These are phyloP conservation scores for Geotrypetes seraphini DNA, from an alignment of 2,797 vertebrate genomes.

Conservation along the genomic window DNA sequence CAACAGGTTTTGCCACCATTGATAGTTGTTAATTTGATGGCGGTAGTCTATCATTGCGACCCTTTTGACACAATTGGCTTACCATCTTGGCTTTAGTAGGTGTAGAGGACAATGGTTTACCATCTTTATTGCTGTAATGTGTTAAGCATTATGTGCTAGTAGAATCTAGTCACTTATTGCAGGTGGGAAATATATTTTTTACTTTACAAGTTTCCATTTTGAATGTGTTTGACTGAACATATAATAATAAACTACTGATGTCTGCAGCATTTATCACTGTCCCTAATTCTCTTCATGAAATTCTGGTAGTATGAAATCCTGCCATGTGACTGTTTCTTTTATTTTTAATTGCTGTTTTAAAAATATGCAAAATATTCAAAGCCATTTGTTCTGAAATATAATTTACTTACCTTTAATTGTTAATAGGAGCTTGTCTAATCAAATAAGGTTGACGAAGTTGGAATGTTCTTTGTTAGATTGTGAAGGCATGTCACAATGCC, in stretches of 20 bases:
- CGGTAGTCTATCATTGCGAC: constrained; percentile 62
- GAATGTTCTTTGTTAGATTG: no score
- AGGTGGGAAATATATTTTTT: constrained; percentile 70
- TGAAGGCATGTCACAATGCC: no score
- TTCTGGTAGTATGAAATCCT: no score
- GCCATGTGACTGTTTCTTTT: no score
- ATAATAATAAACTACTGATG: constrained; percentile 96
- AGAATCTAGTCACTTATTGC: constrained; percentile 72
- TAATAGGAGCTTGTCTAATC: no score
- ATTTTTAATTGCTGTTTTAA: no score
- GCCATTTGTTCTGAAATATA: no score
- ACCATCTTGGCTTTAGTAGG: constrained; percentile 65
- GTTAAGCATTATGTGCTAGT: constrained; percentile 77
- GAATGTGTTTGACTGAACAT: constrained; percentile 94
- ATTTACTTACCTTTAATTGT: no score
- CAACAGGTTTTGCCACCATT: constrained; percentile 52
- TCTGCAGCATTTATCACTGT: constrained; percentile 74
- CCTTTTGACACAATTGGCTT: constrained; percentile 61
- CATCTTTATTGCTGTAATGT: constrained; percentile 73
- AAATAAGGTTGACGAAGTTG: no score
- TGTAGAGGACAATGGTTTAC: constrained; percentile 70
- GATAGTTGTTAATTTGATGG: constrained; percentile 53
- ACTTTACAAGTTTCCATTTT: constrained; percentile 74
- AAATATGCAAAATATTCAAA: no score
- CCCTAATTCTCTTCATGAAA: constrained; percentile 46